Conservation (phyloP, 2,888 invertebrate species). For the Pomacea canaliculata region DNA sequence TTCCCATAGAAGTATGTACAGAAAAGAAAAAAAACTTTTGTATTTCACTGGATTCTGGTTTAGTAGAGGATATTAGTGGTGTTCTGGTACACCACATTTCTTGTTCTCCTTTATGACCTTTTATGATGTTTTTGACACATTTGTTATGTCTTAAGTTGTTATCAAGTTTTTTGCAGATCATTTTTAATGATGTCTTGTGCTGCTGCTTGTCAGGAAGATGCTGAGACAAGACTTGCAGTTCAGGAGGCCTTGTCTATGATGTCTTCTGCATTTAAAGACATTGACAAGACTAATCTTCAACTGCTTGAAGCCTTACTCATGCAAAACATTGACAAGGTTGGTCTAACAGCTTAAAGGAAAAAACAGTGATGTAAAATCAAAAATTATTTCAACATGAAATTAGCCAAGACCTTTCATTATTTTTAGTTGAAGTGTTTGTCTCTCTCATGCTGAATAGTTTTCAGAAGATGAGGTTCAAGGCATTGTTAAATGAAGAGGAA, state of each 20-base stretch:
- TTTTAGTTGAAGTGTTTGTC: too few relatives aligned
- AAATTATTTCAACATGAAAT: too few relatives aligned
- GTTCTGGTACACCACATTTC: too few relatives aligned
- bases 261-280: conserved; percentile 75
- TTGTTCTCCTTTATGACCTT: too few relatives aligned
- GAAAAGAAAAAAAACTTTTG: too few relatives aligned
- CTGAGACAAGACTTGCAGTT: conserved; percentile 73
- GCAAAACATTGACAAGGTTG: conserved; percentile 81
- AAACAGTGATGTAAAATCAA: too few relatives aligned
- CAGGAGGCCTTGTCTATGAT: conserved; percentile 80
- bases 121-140: neutral
- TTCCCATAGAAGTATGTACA: too few relatives aligned
- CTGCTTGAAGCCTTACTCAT: conserved; percentile 78
- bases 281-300: conserved; percentile 63
- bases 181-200: neutral
- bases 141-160: neutral
- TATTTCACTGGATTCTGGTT: neutral
- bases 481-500: too few relatives aligned
- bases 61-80: too few relatives aligned
- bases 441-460: too few relatives aligned
- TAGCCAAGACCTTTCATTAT: too few relatives aligned
- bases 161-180: neutral
- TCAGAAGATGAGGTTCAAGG: too few relatives aligned
- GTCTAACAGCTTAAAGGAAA: neutral
- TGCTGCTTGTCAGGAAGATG: conserved; percentile 51